These are phyloP conservation scores for Drosophila borborema DNA, from an alignment of 2,888 invertebrate species.

Conservation along the genomic window DNA sequence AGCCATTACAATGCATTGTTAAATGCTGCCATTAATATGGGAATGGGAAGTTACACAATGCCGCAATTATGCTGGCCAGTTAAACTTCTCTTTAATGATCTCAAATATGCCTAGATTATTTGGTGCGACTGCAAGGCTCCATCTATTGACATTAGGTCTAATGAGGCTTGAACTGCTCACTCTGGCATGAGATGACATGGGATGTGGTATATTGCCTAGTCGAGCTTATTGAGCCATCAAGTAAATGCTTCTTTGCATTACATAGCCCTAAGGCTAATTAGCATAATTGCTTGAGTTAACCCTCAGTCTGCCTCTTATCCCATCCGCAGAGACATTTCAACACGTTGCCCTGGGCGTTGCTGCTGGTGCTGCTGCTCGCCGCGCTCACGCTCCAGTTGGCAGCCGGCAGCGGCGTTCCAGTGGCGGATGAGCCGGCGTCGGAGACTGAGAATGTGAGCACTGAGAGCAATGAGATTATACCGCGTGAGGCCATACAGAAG, in stretches of 20 bases:
- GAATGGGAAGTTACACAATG: background rate
- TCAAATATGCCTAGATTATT: conserved; percentile 15
- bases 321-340: conserved; percentile 61
- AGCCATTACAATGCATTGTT: too few species aligned
- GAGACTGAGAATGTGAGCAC: conserved; percentile 74
- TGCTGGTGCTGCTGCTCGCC: conserved; percentile 65
- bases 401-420: conserved; percentile 18
- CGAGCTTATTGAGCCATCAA: conserved; percentile 36
- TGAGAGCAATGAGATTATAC: conserved; percentile 85
- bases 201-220: background rate
- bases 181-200: conserved; percentile 16
- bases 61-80: background rate
- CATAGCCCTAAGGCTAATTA: conserved; percentile 22
- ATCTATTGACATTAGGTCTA: conserved; percentile 45
- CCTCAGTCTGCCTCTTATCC: conserved; percentile 5
- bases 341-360: conserved; percentile 69
- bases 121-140: conserved; percentile 10
- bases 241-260: conserved; percentile 35
- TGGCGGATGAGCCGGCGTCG: conserved; percentile 29
- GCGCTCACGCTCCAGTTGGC: conserved; percentile 63
- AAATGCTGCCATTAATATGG: background rate
- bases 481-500: conserved; percentile 86
- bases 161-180: conserved; percentile 63
- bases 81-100: background rate
- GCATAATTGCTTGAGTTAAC: conserved; percentile 25